A percentile compares a stretch with the other conserved stretches of the same genome.
Conservation (phyloP, 2,113 vertebrate species). For the Esox niger region DNA sequence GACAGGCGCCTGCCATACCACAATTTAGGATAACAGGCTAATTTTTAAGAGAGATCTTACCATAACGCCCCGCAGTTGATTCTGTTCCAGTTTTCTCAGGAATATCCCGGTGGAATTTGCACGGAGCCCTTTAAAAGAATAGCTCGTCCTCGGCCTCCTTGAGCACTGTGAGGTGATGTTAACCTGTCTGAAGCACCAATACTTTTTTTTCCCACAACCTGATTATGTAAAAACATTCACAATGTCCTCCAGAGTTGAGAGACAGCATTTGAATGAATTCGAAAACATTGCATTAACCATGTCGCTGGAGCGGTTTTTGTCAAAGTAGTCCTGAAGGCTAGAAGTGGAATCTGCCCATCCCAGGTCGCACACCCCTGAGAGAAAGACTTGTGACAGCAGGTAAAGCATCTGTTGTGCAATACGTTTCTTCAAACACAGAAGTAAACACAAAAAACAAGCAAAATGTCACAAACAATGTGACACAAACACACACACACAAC, state of each 20-base stretch:
- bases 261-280: neutral
- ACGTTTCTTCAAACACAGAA: neutral
- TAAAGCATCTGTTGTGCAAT: constrained; percentile 41
- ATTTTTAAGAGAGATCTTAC: constrained; percentile 45
- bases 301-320: constrained; percentile 4
- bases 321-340: neutral
- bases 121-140: neutral
- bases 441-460: neutral
- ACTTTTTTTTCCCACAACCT: too few relatives aligned
- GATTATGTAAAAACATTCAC: neutral
- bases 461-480: neutral
- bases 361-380: constrained; percentile 55
- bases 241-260: neutral
- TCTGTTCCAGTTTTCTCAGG: constrained; percentile 8
- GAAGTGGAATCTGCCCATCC: constrained; percentile 57
- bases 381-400: constrained; percentile 24
- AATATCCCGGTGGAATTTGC: constrained; percentile 8
- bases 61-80: constrained; percentile 34
- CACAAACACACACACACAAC: constrained; percentile 10
- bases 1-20: neutral
- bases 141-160: constrained; percentile 1
- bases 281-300: constrained; percentile 11
- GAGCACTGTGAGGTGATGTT: constrained; percentile 6
- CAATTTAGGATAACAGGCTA: neutral
- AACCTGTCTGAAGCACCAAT: constrained; percentile 14